Evolutionary conservation across 1,140 invertebrate genomes (phyloP).

Genomic region (Drosophila sproati): DNA sequence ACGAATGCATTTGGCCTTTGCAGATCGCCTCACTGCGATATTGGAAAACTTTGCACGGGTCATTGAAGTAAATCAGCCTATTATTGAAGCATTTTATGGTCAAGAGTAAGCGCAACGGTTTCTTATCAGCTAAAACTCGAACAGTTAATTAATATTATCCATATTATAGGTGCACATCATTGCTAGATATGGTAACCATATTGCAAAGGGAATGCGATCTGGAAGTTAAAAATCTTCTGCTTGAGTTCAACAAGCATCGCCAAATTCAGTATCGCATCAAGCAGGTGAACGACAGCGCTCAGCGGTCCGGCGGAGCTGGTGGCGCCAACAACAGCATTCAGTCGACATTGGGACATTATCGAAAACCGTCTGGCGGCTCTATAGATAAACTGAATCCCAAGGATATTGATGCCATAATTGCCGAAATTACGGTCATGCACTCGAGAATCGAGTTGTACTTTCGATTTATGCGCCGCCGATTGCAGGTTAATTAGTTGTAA

Average conservation of each 20-base stretch:
- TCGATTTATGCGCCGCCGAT: slow-evolving; percentile 92
- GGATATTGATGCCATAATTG: slow-evolving; percentile 94
- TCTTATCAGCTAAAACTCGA: too few relatives aligned
- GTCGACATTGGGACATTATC: slow-evolving; percentile 75
- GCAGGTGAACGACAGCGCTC: slow-evolving; percentile 86
- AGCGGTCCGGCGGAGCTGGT: slow-evolving; percentile 80
- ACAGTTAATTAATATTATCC: background rate
- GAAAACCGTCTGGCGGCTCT: slow-evolving; percentile 83
- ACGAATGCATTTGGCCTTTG: slow-evolving; percentile 90
- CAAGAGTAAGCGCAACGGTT: slow-evolving; percentile 52
- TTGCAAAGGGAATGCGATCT: slow-evolving; percentile 95
- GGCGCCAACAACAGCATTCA: slow-evolving; percentile 58
- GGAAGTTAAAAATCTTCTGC: slow-evolving; percentile 89
- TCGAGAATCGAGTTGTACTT: slow-evolving; percentile 96
- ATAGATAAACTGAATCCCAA: slow-evolving; percentile 91
- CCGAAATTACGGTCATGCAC: slow-evolving; percentile 96
- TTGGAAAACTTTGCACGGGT: slow-evolving; percentile 96
- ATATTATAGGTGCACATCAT: slow-evolving; percentile 87
- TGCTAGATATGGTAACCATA: slow-evolving; percentile 89
- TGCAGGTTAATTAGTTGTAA: slow-evolving; percentile 88
- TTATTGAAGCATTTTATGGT: slow-evolving; percentile 97
- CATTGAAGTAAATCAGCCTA: slow-evolving; percentile 95
- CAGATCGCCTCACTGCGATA: slow-evolving; percentile 92
- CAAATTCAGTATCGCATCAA: slow-evolving; percentile 89
- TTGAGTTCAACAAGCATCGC: slow-evolving; percentile 91